Base-by-base conservation (phyloP, 2,888 invertebrate genomes). In the Brachycybe producta region DNA sequence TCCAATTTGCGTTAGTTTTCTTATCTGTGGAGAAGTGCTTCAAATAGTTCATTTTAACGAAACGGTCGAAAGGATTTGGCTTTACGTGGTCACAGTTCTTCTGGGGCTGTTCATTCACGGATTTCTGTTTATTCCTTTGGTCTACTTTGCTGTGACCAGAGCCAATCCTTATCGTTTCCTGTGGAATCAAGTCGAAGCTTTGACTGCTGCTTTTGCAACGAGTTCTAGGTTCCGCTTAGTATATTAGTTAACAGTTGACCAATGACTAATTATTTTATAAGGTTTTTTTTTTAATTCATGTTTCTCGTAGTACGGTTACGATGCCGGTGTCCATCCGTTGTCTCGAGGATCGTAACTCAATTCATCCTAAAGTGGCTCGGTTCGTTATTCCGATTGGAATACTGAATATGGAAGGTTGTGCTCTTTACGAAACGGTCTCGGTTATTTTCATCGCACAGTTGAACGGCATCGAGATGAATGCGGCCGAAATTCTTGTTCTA, bases 301-400 rank as follows among this genome's bases (percentile, higher is more conserved):
- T 13, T 30, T n/a, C n/a, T n/a, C n/a, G n/a, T 61, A 78, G 75
- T 59, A 75, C 78, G 32, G 79, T 77, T 7, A 77, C 79, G 5
- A 68, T 79, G 53, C 79, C 79, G 8, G 70, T 80, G 52, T 79
- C 79, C 5, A 79, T 79, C 62, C 73, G 72, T 32, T 79, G 79
- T 63, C 64, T 79, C 57, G 79, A 80, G 60, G 77, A 78, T 59
- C 79, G 77, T 60, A 70, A 75, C 55, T 70, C 72, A 55, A 70
- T 79, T 34, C 79, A 79, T 63, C 69, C 73, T 39, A 67, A 79
- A 55, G 77, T 80, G n/a, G 77, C 78, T 3, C 66, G 79, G 48
- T 79, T 74, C 55, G 73, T 75, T 8, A 61, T 74, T 24, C 74
- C 74, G 1, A 58, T 61, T 11, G 61, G 61, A 30, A 61, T 61